Conservation (phyloP, 2,888 invertebrate genomes). For the Hemaris fuciformis region DNA sequence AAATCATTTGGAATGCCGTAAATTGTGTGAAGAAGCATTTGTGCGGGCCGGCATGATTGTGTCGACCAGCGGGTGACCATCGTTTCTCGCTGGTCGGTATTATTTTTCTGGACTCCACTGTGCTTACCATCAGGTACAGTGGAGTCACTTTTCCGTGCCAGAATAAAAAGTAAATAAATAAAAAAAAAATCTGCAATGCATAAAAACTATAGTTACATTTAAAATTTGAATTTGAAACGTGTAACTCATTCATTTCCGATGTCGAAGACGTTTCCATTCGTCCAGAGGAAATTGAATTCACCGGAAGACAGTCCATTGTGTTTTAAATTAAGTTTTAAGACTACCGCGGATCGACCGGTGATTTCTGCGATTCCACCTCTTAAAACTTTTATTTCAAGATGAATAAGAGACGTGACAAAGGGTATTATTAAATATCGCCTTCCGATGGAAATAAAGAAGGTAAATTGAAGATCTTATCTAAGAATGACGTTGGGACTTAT, state of each 20-base stretch:
- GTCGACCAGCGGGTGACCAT: too few species aligned
- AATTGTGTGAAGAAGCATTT: too few species aligned
- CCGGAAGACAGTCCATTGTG: conserved; percentile 8
- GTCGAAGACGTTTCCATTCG: conserved; percentile 11
- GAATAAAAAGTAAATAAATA: too few species aligned
- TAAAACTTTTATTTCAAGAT: background rate
- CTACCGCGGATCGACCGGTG: background rate
- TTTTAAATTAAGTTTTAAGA: conserved; percentile 5
- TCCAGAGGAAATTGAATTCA: conserved; percentile 24
- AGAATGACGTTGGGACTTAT: background rate
- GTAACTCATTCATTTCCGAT: conserved; percentile 26
- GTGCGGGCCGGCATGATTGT: too few species aligned
- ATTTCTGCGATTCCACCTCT: background rate
- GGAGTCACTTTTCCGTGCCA: too few species aligned
- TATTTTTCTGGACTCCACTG: too few species aligned
- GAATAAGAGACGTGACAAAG: background rate
- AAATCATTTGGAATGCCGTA: background rate
- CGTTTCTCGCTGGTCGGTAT: too few species aligned
- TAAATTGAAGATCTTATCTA: background rate
- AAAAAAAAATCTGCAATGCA: too few species aligned
- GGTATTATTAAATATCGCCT: background rate
- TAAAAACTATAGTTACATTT: background rate
- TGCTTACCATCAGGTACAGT: too few species aligned
- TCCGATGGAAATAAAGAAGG: background rate
- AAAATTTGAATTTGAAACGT: conserved; percentile 23